These are phyloP conservation scores for Eriocheir sinensis DNA, from an alignment of 1,140 invertebrate genomes.

Conservation along the genomic window DNA sequence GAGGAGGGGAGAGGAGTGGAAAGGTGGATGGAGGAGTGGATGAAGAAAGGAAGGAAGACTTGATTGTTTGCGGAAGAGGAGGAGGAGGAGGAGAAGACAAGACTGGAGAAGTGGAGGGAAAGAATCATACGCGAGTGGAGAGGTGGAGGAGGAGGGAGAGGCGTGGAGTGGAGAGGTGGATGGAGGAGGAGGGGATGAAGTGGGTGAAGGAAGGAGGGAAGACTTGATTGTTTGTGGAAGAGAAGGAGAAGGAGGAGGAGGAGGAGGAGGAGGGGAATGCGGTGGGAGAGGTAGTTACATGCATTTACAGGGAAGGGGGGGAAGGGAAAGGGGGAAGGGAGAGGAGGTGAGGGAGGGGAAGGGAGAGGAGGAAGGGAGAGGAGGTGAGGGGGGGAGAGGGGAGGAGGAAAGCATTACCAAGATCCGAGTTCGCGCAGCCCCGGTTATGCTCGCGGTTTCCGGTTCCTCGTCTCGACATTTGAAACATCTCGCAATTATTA, in stretches of 20 bases:
- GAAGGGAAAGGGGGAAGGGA: background rate
- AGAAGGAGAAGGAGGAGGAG: background rate
- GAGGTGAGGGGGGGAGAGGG: background rate
- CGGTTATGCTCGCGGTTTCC: constrained; percentile 65
- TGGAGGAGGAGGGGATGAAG: background rate
- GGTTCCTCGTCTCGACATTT: constrained; percentile 58
- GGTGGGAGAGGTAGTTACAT: background rate
- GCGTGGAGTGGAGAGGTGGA: background rate
- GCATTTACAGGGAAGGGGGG: background rate
- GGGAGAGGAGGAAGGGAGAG: background rate
- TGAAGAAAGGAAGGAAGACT: background rate
- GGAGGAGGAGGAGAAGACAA: no score
- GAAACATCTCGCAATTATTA: constrained; percentile 65
- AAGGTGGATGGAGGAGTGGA: background rate
- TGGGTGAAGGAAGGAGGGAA: background rate
- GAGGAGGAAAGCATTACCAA: constrained; percentile 5
- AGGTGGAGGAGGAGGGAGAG: background rate
- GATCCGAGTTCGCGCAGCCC: background rate
- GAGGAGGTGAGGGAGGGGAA: background rate
- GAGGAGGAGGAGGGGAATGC: background rate
- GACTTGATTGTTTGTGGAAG: background rate
- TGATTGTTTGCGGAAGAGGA: background rate
- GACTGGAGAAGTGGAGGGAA: no score
- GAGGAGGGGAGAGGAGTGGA: background rate
- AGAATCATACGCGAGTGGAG: background rate